Percentiles rank a stretch among this genome's conserved stretches.
These are phyloP conservation scores for Syrrhaptes paradoxus DNA, from an alignment of 2,113 vertebrate species.

Conservation along the genomic window DNA sequence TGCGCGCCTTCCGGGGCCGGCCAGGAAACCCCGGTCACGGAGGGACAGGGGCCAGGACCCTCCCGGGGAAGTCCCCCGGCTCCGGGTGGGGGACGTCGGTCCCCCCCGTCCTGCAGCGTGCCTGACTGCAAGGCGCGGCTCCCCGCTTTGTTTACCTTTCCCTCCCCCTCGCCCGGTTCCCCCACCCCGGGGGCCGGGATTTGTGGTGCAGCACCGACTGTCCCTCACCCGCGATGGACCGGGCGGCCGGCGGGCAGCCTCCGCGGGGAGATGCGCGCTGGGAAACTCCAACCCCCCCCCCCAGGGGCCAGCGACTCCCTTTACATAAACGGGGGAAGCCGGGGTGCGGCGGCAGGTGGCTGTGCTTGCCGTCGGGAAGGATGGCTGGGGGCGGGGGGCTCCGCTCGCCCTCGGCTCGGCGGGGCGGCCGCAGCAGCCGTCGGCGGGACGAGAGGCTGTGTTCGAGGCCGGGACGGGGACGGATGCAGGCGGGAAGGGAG, in stretches of 20 bases:
- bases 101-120: neutral
- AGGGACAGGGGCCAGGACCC: neutral
- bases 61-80: neutral
- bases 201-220: neutral
- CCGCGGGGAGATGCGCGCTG: neutral
- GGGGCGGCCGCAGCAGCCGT: neutral
- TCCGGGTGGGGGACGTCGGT: neutral
- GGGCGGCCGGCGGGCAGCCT: neutral
- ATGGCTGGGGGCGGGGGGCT: neutral
- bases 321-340: neutral
- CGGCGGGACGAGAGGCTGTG: neutral
- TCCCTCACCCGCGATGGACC: neutral
- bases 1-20: neutral
- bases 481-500: neutral
- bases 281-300: neutral
- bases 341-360: neutral
- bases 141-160: constrained; percentile 10
- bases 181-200: neutral
- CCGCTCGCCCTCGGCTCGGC: no score
- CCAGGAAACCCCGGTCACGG: neutral
- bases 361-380: neutral
- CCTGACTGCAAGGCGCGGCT: neutral
- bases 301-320: neutral
- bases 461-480: neutral
- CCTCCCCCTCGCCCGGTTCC: neutral